These are phyloP conservation scores for Corythaixoides concolor DNA, from an alignment of 2,113 vertebrate genomes.

Conservation along the genomic window DNA sequence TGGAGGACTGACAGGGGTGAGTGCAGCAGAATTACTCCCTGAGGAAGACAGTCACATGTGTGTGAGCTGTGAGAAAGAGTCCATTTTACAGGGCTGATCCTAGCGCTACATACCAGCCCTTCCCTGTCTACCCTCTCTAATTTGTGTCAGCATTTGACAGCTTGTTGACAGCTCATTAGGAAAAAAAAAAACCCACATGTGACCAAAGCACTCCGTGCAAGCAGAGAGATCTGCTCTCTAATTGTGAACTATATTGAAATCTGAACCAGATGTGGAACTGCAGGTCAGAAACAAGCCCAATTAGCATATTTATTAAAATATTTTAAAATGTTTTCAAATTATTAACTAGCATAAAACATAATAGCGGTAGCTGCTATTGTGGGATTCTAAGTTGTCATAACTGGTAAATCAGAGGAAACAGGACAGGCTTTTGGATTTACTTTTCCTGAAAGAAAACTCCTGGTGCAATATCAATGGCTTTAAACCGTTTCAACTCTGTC, in stretches of 20 bases:
- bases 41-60: neutral
- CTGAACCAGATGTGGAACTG: neutral
- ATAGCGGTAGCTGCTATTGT: neutral
- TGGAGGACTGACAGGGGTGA: neutral
- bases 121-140: neutral
- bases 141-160: slow-evolving; percentile 30
- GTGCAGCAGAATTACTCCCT: neutral
- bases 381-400: neutral
- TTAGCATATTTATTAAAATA: slow-evolving; percentile 1
- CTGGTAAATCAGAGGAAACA: neutral
- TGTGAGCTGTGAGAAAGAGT: neutral
- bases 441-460: neutral
- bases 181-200: neutral
- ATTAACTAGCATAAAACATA: neutral
- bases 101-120: neutral
- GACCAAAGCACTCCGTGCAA: neutral
- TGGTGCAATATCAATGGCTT: neutral
- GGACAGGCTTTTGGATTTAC: neutral
- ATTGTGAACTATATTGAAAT: neutral
- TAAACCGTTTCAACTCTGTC: neutral
- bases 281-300: neutral
- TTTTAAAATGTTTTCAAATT: neutral
- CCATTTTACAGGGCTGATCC: neutral
- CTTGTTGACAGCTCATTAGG: slow-evolving; percentile 52
- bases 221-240: neutral